These are phyloP conservation scores for Caenorhabditis becei DNA, from an alignment of 2,888 invertebrate genomes.

Conservation along the genomic window DNA sequence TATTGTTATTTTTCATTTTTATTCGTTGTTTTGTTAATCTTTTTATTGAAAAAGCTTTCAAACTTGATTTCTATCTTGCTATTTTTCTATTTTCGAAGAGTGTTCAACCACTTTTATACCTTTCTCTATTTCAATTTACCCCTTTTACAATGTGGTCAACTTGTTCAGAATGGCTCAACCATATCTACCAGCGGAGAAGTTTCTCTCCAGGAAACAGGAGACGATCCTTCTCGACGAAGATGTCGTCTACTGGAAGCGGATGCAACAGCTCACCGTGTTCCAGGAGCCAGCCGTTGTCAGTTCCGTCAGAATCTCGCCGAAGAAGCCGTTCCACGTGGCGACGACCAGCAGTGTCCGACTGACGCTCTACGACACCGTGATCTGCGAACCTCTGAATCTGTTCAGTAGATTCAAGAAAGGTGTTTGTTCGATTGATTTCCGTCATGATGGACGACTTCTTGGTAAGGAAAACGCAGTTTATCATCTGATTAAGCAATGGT, in stretches of 20 bases:
- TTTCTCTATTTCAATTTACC: background rate
- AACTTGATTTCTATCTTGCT: slow-evolving; percentile 26
- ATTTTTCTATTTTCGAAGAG: slow-evolving; percentile 9
- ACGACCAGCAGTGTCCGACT: slow-evolving; percentile 88
- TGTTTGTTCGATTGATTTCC: slow-evolving; percentile 82
- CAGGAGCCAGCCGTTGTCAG: slow-evolving; percentile 95
- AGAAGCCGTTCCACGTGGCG: slow-evolving; percentile 92
- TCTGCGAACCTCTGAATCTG: slow-evolving; percentile 75
- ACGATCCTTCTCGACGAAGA: slow-evolving; percentile 84
- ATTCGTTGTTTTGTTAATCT: slow-evolving; percentile 1
- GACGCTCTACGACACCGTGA: slow-evolving; percentile 73
- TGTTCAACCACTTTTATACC: slow-evolving; percentile 17
- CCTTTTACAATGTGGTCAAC: background rate
- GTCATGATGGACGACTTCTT: slow-evolving; percentile 81
- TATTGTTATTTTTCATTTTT: slow-evolving; percentile 11
- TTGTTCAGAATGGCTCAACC: slow-evolving; percentile 61
- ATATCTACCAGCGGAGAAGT: slow-evolving; percentile 65
- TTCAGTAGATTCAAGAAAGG: slow-evolving; percentile 82
- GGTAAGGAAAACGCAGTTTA: slow-evolving; percentile 79
- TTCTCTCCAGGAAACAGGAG: slow-evolving; percentile 53
- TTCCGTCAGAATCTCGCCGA: slow-evolving; percentile 92
- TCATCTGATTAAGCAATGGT: no score
- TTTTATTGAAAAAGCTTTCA: background rate
- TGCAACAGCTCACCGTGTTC: slow-evolving; percentile 83
- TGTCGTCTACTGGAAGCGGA: slow-evolving; percentile 91